Evolutionary conservation across 2,113 vertebrate species (phyloP).

Genomic region (Callocephalon fimbriatum): DNA sequence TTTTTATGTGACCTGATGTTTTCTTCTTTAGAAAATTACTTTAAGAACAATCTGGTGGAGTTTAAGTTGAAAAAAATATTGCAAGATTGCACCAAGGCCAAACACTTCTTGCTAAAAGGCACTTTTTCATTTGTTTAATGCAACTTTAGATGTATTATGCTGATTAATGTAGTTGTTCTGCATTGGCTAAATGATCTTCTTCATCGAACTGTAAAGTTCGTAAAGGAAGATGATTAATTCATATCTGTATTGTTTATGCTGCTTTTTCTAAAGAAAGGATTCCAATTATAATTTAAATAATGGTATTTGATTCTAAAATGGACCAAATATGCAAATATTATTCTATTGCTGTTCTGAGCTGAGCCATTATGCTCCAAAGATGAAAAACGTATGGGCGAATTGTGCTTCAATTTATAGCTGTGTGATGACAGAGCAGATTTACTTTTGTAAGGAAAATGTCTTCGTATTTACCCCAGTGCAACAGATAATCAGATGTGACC

Average conservation of each 20-base stretch:
- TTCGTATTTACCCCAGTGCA: neutral
- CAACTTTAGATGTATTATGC: neutral
- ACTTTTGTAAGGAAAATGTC: neutral
- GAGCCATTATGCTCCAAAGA: neutral
- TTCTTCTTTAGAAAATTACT: neutral
- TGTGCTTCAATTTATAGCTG: neutral
- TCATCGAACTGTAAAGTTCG: neutral
- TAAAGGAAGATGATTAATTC: conserved; percentile 27
- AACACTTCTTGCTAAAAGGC: neutral
- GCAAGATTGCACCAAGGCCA: neutral
- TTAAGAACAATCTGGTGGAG: neutral
- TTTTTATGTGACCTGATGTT: neutral
- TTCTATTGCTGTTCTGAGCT: neutral
- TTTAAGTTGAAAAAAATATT: neutral
- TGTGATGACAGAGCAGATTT: neutral
- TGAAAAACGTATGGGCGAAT: neutral
- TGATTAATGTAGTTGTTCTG: conserved; percentile 2
- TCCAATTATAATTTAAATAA: conserved; percentile 43
- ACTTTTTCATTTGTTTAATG: neutral
- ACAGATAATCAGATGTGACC: neutral
- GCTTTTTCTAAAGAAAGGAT: conserved; percentile 12
- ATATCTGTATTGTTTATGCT: conserved; percentile 24
- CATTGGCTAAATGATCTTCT: neutral
- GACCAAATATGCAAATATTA: conserved; percentile 26
- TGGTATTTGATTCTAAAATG: conserved; percentile 17